These are phyloP conservation scores for Copidosoma floridanum DNA, from an alignment of 1,140 invertebrate species.

Conservation along the genomic window DNA sequence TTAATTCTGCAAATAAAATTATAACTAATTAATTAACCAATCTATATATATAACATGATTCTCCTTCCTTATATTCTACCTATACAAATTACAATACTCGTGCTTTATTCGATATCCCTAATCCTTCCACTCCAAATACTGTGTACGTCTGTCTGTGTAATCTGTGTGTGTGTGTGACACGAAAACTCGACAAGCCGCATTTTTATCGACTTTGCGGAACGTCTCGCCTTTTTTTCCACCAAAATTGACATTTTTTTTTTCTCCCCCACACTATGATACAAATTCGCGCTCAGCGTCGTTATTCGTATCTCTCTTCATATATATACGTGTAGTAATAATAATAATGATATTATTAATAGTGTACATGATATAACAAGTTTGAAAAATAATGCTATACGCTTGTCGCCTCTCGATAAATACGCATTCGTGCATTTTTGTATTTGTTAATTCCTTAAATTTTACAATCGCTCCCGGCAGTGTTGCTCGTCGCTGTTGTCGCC, in stretches of 20 bases:
- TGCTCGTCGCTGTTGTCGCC: conserved; percentile 68
- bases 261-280: conserved; percentile 3
- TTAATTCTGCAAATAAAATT: too few relatives aligned
- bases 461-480: conserved; percentile 57
- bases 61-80: conserved; percentile 1
- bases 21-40: too few relatives aligned
- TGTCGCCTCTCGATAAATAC: neutral
- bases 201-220: neutral
- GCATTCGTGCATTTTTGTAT: conserved; percentile 27
- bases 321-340: conserved; percentile 3
- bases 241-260: too few relatives aligned
- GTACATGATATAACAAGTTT: neutral
- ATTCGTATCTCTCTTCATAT: neutral
- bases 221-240: too few relatives aligned
- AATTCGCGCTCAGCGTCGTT: conserved; percentile 13
- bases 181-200: neutral
- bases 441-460: conserved; percentile 29
- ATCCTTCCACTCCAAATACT: conserved; percentile 13
- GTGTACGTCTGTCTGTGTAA: too few relatives aligned
- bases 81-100: conserved; percentile 14
- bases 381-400: neutral
- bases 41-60: conserved; percentile 4
- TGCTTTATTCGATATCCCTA: neutral
- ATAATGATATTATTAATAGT: neutral
- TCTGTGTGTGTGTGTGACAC: too few relatives aligned